Evolutionary conservation across 2,888 invertebrate species (phyloP), one percentile per base, ranked within the genome.

Genomic region (Drosophila merina): DNA sequence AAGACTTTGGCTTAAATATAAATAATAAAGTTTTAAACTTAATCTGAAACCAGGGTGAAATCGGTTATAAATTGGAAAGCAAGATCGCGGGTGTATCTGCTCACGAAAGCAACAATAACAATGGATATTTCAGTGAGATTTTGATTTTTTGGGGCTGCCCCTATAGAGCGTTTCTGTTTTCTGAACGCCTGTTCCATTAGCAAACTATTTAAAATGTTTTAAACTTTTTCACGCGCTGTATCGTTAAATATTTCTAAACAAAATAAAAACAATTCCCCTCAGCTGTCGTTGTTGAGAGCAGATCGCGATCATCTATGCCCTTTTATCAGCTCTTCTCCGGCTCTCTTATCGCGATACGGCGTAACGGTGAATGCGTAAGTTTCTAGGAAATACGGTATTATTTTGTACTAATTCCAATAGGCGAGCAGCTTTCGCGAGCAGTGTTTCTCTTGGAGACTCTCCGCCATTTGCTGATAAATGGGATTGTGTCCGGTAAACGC

Each of bases 161-260:
- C n/a, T 12, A 12, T 36, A 36, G 36, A 59, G 44, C 14, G 33
- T 57, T 68, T 40, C 10, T 5, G 10, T 26, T n/a, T 54, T 51
- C 78, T 88, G 88, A 8, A 70, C 74, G 75, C 88, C 88, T 88
- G 79, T 79, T 88, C 76, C 83, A 79, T 86, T 86, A 83, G 85
- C 89, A 88, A 89, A 89, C 89, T 89, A 88, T 89, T 88, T 89
- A 89, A 89, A 88, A 89, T 84, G 90, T 89, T 89, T 89, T 84
- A 89, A 86, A 88, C 88, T 89, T 88, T 89, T 86, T 83, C 77
- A 77, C 70, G 63, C 66, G 57, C 59, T 60, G 69, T 57, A 66
- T 62, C 73, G 83, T 73, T 86, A 69, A 87, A 83, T 82, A 48
- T 74, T 70, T 74, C 75, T 86, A 77, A 83, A 83, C 86, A 86